A percentile compares a stretch with the other conserved stretches of the same genome.
Conservation (phyloP, 2,113 vertebrate species). For the Tachysurus vachellii region DNA sequence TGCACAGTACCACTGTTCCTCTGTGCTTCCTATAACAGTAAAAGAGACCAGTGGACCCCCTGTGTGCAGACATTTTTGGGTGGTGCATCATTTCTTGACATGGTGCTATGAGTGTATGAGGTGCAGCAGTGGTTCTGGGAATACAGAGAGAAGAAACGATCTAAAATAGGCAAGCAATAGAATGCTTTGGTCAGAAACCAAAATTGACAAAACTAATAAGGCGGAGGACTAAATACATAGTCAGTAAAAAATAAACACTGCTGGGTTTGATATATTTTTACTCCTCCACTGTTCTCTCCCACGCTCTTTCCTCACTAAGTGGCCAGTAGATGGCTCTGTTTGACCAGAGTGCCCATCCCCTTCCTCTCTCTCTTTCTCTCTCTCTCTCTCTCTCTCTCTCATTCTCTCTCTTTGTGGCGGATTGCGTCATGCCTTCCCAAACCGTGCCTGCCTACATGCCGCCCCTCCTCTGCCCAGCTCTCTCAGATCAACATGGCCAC, state of each 20-base stretch:
- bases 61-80: not conserved
- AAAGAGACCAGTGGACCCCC: not conserved
- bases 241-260: not conserved
- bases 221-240: not conserved
- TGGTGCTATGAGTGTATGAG: not conserved
- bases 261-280: not conserved
- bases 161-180: not conserved
- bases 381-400: slow-evolving; percentile 1
- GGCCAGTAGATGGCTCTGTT: slow-evolving; percentile 67
- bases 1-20: not conserved
- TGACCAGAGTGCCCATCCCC: slow-evolving; percentile 33
- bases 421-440: slow-evolving; percentile 51
- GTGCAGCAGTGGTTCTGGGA: not conserved
- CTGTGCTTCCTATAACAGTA: not conserved
- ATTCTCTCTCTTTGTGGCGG: not conserved
- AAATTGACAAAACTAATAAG: not conserved
- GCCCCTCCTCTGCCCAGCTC: slow-evolving; percentile 55
- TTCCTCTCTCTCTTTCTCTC: not conserved
- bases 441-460: slow-evolving; percentile 50
- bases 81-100: not conserved
- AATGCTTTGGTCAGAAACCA: not conserved
- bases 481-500: slow-evolving; percentile 8
- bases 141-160: not conserved
- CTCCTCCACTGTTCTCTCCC: not conserved
- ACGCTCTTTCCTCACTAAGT: not conserved